Percentiles rank a stretch among this genome's conserved stretches.
Evolutionary conservation across 2,888 invertebrate genomes (phyloP).

Genomic region (Caenorhabditis zanzibari): DNA sequence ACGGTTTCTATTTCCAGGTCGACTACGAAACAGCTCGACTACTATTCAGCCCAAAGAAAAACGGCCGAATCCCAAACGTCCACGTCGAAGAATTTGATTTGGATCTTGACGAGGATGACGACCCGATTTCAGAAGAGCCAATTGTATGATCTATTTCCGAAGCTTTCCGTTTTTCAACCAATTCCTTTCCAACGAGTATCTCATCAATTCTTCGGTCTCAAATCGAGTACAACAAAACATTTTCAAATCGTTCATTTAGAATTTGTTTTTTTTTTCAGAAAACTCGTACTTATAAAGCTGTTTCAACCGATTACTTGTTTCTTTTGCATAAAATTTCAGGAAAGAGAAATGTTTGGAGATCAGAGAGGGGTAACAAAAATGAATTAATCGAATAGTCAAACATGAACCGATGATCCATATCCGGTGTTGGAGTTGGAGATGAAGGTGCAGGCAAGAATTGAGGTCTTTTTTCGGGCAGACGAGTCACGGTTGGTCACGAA

Average conservation of each 20-base stretch:
- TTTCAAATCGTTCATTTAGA: constrained; percentile 11
- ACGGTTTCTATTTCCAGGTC: constrained; percentile 43
- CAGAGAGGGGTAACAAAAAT: constrained; percentile 5
- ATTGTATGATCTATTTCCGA: constrained; percentile 19
- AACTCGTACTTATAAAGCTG: constrained; percentile 63
- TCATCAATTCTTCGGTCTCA: constrained; percentile 39
- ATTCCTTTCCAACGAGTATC: constrained; percentile 45
- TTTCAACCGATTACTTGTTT: constrained; percentile 40
- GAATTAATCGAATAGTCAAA: constrained; percentile 10
- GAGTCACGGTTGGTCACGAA: constrained; percentile 47
- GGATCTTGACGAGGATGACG: constrained; percentile 49
- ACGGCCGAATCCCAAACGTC: constrained; percentile 56
- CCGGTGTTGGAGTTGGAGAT: constrained; percentile 60
- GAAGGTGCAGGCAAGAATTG: constrained; percentile 62
- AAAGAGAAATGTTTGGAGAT: constrained; percentile 9
- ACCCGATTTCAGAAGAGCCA: constrained; percentile 11
- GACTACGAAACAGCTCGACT: constrained; percentile 63
- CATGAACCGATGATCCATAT: constrained; percentile 53
- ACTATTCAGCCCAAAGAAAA: constrained; percentile 58
- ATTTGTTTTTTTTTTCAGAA: neutral
- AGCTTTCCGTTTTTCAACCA: too few relatives aligned
- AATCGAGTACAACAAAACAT: constrained; percentile 50
- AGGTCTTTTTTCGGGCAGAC: constrained; percentile 60
- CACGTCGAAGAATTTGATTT: constrained; percentile 39
- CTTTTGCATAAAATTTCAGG: constrained; percentile 9